These are phyloP conservation scores for Hemibagrus guttatus DNA, from an alignment of 2,797 vertebrate genomes.

Conservation along the genomic window DNA sequence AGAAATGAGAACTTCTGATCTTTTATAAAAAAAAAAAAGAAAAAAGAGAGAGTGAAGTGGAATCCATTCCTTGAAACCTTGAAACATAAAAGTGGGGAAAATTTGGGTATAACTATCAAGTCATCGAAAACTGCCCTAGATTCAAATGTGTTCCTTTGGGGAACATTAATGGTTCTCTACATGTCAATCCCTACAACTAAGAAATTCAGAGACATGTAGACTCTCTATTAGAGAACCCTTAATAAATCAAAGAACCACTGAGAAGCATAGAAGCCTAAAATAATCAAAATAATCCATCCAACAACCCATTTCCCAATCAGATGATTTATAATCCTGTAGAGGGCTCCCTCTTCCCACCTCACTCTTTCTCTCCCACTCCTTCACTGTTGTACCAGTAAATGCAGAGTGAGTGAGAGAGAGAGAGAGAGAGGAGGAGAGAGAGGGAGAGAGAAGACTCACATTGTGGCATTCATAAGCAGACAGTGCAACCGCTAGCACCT, in stretches of 20 bases:
- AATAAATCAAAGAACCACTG: not conserved
- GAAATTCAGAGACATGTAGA: not conserved
- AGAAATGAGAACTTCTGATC: not conserved
- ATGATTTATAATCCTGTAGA: slow-evolving; percentile 66
- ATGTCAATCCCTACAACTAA: not conserved
- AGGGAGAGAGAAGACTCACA: slow-evolving; percentile 56
- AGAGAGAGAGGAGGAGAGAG: slow-evolving; percentile 53
- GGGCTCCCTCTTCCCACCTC: slow-evolving; percentile 60
- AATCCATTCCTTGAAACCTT: not conserved
- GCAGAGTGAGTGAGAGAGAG: slow-evolving; percentile 53
- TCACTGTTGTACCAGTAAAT: slow-evolving; percentile 52
- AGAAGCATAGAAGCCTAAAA: not conserved
- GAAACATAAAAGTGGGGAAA: not conserved
- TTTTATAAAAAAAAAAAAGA: not conserved
- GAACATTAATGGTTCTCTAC: not conserved
- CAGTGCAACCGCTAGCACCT: slow-evolving; percentile 70
- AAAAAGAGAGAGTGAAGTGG: not conserved
- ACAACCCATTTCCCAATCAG: slow-evolving; percentile 46
- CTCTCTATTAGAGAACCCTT: not conserved
- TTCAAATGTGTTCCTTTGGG: not conserved
- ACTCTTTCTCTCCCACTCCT: slow-evolving; percentile 44
- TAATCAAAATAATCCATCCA: slow-evolving; percentile 53
- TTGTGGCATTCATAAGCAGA: slow-evolving; percentile 65
- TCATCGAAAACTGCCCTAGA: not conserved
- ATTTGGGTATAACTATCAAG: not conserved